A percentile compares a stretch with the other conserved stretches of the same genome.
Conservation (phyloP, 1,140 invertebrate genomes). For the Melipona quadrifasciata region DNA sequence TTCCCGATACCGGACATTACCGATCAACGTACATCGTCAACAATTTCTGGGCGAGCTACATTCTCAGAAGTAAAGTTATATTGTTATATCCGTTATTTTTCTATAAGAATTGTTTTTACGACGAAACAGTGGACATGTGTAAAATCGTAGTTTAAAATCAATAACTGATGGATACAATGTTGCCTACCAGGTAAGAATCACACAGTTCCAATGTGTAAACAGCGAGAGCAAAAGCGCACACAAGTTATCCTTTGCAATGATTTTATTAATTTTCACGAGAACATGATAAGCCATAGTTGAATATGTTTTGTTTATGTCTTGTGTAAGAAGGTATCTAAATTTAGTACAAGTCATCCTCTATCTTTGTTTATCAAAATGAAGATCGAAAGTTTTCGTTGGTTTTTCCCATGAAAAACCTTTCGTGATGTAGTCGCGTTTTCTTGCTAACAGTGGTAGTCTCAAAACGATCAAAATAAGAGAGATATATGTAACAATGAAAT, state of each 20-base stretch:
- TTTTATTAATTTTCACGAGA: conserved; percentile 50
- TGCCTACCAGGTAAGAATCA: conserved; percentile 45
- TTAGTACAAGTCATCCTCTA: conserved; percentile 32
- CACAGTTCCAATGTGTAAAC: conserved; percentile 47
- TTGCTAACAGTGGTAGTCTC: conserved; percentile 33
- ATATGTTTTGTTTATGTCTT: conserved; percentile 51
- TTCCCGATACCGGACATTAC: conserved; percentile 53
- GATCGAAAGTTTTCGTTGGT: conserved; percentile 40
- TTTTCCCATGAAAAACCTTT: conserved; percentile 26
- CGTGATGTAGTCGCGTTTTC: conserved; percentile 32
- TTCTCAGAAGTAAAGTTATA: conserved; percentile 66
- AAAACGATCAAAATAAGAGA: conserved; percentile 43
- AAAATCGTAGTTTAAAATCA: conserved; percentile 43
- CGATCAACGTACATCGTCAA: conserved; percentile 43
- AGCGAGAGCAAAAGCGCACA: conserved; percentile 57
- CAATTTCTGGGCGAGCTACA: conserved; percentile 58
- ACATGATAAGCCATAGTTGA: conserved; percentile 56
- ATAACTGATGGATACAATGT: conserved; percentile 31
- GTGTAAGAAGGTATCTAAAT: conserved; percentile 33
- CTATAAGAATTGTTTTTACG: conserved; percentile 65
- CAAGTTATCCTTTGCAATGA: conserved; percentile 56
- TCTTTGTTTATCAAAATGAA: conserved; percentile 35
- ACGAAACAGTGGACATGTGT: conserved; percentile 23
- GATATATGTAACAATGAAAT: conserved; percentile 19
- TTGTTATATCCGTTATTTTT: conserved; percentile 66